phyloP scores from a whole-genome alignment of 1,140 invertebrate species.

The Solenopsis invicta region DNA sequence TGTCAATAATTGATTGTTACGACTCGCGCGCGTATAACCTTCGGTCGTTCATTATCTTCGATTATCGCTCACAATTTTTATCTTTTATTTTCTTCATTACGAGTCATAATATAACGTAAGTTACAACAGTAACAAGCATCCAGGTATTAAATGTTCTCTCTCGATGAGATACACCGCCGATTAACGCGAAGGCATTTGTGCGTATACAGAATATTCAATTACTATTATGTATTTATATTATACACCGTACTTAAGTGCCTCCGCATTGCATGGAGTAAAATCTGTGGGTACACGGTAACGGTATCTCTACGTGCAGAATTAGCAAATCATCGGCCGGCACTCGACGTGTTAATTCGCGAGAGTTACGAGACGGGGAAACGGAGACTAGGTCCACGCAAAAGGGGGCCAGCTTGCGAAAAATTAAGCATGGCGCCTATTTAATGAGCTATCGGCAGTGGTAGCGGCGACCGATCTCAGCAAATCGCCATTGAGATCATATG shows the following conservation, averaged over 20 bases:
- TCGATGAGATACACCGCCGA: not conserved
- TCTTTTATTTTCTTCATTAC: not conserved
- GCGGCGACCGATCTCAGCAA: slow-evolving; percentile 25
- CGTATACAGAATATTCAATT: slow-evolving; percentile 14
- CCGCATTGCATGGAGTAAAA: not conserved
- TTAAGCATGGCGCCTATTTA: slow-evolving; percentile 13
- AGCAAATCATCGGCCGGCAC: slow-evolving; percentile 13
- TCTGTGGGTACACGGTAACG: not conserved
- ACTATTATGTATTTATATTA: slow-evolving; percentile 10
- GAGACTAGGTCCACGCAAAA: slow-evolving; percentile 29
- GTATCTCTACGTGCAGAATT: not conserved
- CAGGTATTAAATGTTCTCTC: not conserved
- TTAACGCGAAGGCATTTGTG: slow-evolving; percentile 11
- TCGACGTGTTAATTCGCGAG: slow-evolving; percentile 38
- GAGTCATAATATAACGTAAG: not conserved
- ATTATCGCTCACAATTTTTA: not conserved
- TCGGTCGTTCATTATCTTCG: not conserved
- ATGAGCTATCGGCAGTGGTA: slow-evolving; percentile 54
- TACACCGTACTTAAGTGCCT: not conserved
- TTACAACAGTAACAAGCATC: not conserved
- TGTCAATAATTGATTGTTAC: not conserved
- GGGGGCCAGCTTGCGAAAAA: slow-evolving; percentile 31
- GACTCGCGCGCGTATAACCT: not conserved
- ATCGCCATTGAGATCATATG: not conserved
- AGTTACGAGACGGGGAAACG: slow-evolving; percentile 8